These are phyloP conservation scores for Manis crassicaudata DNA, from an alignment of 2,797 vertebrate genomes.

Conservation along the genomic window DNA sequence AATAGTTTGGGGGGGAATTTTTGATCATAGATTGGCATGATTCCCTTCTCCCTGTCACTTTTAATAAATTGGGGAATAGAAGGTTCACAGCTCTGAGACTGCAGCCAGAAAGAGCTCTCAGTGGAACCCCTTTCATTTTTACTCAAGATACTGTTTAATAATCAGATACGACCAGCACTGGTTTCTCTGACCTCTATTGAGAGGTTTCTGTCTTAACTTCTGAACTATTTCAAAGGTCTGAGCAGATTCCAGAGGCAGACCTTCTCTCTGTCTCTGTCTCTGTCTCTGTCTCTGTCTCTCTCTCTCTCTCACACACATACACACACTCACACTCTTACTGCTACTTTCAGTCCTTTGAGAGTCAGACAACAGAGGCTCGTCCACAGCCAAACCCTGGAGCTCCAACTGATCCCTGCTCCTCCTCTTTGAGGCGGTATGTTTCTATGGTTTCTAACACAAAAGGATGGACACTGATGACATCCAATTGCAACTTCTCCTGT, in stretches of 20 bases:
- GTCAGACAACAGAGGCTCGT: not conserved
- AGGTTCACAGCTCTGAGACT: not conserved
- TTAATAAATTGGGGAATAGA: slow-evolving; percentile 9
- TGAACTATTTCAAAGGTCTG: not conserved
- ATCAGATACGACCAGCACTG: not conserved
- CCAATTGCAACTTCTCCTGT: not conserved
- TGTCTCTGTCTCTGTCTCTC: no score
- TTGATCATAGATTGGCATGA: not conserved
- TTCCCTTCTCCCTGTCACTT: not conserved
- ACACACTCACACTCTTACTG: not conserved
- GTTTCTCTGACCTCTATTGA: not conserved
- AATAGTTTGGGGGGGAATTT: not conserved
- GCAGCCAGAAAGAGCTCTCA: not conserved
- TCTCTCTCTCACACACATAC: no score
- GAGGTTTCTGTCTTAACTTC: not conserved
- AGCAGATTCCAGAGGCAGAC: not conserved
- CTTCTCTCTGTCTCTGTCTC: no score
- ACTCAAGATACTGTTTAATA: not conserved
- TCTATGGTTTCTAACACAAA: not conserved
- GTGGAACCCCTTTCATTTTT: not conserved
- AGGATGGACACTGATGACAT: not conserved
- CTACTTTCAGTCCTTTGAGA: not conserved
- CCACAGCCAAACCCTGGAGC: not conserved
- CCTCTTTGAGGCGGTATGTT: not conserved
- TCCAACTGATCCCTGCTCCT: not conserved